Conservation (phyloP, 2,797 vertebrate species). For the Manis crassicaudata region DNA sequence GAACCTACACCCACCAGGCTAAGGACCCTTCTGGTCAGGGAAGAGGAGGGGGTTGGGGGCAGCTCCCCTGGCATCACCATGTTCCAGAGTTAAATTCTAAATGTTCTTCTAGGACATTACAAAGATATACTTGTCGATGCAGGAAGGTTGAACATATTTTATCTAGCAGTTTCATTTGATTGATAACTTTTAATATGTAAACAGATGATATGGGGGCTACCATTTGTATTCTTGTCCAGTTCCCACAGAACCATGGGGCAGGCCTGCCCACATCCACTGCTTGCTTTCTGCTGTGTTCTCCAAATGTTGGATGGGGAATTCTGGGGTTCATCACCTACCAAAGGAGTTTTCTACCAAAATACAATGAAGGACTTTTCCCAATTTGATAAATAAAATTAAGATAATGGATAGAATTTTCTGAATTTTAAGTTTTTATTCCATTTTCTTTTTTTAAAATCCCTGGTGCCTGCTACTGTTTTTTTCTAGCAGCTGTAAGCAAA, state of each 20-base stretch:
- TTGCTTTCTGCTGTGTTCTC: not conserved
- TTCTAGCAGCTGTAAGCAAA: not conserved
- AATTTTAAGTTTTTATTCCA: not conserved
- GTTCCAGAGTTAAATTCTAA: not conserved
- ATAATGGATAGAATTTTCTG: not conserved
- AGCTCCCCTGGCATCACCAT: not conserved
- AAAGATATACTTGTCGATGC: constrained; percentile 1
- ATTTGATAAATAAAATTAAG: constrained; percentile 16
- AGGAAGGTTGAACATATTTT: constrained; percentile 42
- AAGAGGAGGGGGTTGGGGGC: not conserved
- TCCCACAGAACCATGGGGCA: not conserved
- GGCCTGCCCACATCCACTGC: not conserved
- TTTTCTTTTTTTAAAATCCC: constrained; percentile 8
- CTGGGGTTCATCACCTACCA: not conserved
- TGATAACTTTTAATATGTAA: constrained; percentile 37
- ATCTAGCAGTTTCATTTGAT: constrained; percentile 19
- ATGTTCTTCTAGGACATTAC: not conserved
- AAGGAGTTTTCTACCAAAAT: not conserved
- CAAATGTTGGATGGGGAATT: not conserved
- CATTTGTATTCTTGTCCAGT: not conserved
- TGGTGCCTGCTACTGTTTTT: not conserved
- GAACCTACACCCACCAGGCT: not conserved
- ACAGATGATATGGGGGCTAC: not conserved
- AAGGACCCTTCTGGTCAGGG: not conserved
- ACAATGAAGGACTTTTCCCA: not conserved